A percentile compares a stretch with the other conserved stretches of the same genome.
Conservation (phyloP, 1,140 invertebrate species). For the Sesamia nonagrioides region DNA sequence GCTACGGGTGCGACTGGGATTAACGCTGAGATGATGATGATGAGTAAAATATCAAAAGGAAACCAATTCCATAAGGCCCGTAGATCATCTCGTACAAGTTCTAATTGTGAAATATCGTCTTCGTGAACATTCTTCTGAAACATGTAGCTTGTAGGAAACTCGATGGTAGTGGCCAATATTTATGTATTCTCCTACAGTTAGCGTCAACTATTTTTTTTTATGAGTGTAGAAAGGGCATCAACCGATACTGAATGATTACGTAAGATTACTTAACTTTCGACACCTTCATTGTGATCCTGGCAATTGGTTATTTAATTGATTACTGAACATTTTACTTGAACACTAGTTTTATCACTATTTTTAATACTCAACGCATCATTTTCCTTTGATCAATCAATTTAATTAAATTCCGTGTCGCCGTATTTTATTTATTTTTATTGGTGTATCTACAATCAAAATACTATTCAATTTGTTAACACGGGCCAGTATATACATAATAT, state of each 20-base stretch:
- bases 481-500: no score
- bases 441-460: no score
- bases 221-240: background rate
- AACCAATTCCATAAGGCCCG: background rate
- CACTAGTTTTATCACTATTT: no score
- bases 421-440: no score
- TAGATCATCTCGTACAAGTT: conserved; percentile 15
- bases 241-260: background rate
- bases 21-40: no score
- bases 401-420: no score
- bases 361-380: no score
- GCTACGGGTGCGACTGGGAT: no score
- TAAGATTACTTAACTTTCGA: no score
- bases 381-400: no score
- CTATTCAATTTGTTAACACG: no score
- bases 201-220: conserved; percentile 42
- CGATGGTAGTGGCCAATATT: conserved; percentile 3
- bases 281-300: background rate
- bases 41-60: conserved; percentile 1
- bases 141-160: conserved; percentile 4
- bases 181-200: conserved; percentile 20
- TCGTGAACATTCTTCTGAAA: background rate
- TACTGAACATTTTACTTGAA: no score
- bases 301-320: background rate
- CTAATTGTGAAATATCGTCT: conserved; percentile 32